Base-by-base conservation (phyloP, 2,888 invertebrate species). In the Oscheius sp. region DNA sequence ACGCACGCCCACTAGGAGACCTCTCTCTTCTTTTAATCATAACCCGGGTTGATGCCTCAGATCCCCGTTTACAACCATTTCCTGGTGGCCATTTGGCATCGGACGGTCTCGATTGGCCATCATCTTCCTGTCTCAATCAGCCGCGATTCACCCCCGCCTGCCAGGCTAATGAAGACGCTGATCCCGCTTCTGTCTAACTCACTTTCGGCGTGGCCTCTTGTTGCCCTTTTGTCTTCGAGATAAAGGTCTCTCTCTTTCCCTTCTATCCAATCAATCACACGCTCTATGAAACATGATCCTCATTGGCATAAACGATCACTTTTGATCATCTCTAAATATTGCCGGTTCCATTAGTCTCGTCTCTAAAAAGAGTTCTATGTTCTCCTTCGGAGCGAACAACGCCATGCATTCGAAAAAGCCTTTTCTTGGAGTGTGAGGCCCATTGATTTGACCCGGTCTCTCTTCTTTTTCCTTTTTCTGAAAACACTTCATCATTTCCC, bases 101-200 rank as follows among this genome's bases (percentile, higher is more conserved):
- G 27, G 49, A 27, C 2, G 43, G 46, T 41, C 63, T 35, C 41
- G 21, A 66, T 66, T 66, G 66, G 66, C 66, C 52, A 21, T 52
- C 27, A 66, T 66, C 66, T 66, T 66, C 66, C 66, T 52, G 66
- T 66, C 52, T 66, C 66, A 66, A 66, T 66, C 66, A 66, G 66
- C 66, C 66, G 49, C 66, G 66, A 66, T 66, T 66, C 66, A 66
- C 49, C 18, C 64, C 27, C 49, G 18, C 61, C 41, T 41, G 16
- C 21, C 18, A 7, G 49, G 66, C 66, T 29, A 66, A 52, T 52
- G 52, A 49, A 29, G 66, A 23, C 52, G 7, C n/a, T n/a, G 61
- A 21, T 52, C 29, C 25, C 66, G 35, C 35, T n/a, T 52, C 66
- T 49, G 46, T 52, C 66, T 25, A 46, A 45, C 59, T 61, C 21